Base-by-base conservation (phyloP, 2,797 vertebrate genomes). In the Oreonectes daqikongensis region DNA sequence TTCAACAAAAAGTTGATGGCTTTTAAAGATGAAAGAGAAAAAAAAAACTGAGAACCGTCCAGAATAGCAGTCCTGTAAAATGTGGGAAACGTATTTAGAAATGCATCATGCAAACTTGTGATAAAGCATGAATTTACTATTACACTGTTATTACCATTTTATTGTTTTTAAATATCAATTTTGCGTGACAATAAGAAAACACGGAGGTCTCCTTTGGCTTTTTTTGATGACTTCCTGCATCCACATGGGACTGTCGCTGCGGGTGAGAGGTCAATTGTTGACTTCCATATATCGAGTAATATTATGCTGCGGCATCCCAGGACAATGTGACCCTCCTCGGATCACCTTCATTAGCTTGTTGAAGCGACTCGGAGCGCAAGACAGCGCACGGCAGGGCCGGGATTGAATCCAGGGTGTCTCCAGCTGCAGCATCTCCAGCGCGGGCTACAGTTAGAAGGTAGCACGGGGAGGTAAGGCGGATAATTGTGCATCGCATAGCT, bases 181-280 rank as follows among this genome's bases (percentile, higher is more conserved):
- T n/a, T n/a, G 32, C 32, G 15, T 11, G 55, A 28, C 32, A 10
- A 20, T 35, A 20, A 28, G 22, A 18, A 30, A 38, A 67, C 5
- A 14, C 60, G 20, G 18, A 32, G 44, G 40, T 7, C 11, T 61
- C 4, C 22, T 69, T 22, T 38, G 40, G 53, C 74, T 52, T 53
- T 35, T 22, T 30, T 35, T n/a, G 7, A 35, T n/a, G 30, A 86
- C 84, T 89, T 87, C 86, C 86, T 86, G 84, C 81, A 77, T 81
- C 80, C 81, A 64, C 79, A 65, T 78, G 83, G 79, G 65, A 81
- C 74, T 50, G 77, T 79, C 64, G 81, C 87, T 76, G 84, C 85
- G 86, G 88, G 86, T 89, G 88, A 90, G 83, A 89, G 92, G 91
- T 92, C 89, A 90, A 86, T 85, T 83, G 86, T 88, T 79, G 87